Evolutionary conservation across 2,888 invertebrate genomes (phyloP).

Genomic region (Sinohyriopsis cumingii): DNA sequence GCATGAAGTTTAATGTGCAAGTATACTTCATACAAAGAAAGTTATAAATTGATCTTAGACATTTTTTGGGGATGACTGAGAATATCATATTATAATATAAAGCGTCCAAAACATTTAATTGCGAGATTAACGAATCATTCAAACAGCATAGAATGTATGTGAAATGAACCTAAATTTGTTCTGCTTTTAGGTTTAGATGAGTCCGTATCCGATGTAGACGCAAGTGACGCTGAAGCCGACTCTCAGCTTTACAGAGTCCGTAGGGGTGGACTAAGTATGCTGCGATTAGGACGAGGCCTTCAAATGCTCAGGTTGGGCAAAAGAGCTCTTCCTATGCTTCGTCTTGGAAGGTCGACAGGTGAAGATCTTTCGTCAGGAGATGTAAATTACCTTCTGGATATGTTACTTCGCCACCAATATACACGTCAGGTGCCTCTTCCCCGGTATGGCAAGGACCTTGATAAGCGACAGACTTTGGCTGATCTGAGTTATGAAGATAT

Average conservation of each 20-base stretch:
- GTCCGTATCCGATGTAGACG: no score
- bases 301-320: slow-evolving; percentile 60
- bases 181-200: no score
- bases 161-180: no score
- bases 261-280: slow-evolving; percentile 48
- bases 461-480: slow-evolving; percentile 33
- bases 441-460: slow-evolving; percentile 44
- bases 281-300: slow-evolving; percentile 50
- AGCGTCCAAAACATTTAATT: no score
- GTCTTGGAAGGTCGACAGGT: slow-evolving; percentile 39
- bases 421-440: slow-evolving; percentile 45
- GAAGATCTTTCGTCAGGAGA: slow-evolving; percentile 17
- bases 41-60: no score
- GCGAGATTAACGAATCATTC: no score
- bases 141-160: no score
- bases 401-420: slow-evolving; percentile 17
- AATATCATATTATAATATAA: no score
- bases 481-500: slow-evolving; percentile 32
- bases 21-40: no score
- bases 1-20: no score
- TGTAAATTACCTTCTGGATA: slow-evolving; percentile 26
- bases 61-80: no score
- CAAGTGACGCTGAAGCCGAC: no score
- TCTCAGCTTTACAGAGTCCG: slow-evolving; percentile 26
- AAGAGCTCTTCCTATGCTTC: slow-evolving; percentile 44